Base-by-base conservation (phyloP, 2,888 invertebrate genomes). In the Drosophila infuscata region DNA sequence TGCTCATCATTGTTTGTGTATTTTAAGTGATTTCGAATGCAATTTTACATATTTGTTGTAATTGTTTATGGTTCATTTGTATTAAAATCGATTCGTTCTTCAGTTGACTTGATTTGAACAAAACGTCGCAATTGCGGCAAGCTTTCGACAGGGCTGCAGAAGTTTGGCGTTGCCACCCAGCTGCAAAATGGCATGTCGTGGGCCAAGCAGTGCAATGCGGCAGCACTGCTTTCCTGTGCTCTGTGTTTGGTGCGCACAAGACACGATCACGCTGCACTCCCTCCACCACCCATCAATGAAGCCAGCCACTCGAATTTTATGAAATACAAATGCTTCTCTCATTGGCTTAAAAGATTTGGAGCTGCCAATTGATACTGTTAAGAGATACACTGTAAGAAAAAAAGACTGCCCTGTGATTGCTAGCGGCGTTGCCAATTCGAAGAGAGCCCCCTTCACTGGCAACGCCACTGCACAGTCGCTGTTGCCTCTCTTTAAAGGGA, bases 101-200 rank as follows among this genome's bases (percentile, higher is more conserved):
- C 11, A 8, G 12, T 32, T 20, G n/a, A 11, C 33, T 5, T 33
- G 32, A 32, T 64, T 75, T 48, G 32, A 71, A 73, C 29, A 1
- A 7, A 30, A n/a, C 33, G 56, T 11, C 46, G 15, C 25, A 15
- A n/a, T 33, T 29, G 65, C 17, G 38, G 59, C n/a, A 30, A 29
- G 12, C 25, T 30, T 58, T 58, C 12, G 6, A n/a, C 58, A 72
- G 72, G 72, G 72, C 65, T 54, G 43, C 66, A 25, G 11, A 29
- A 17, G 4, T 11, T 15, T 15, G 29, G 76, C 46, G 63, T 38
- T 78, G 75, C 75, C 73, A 78, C 41, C 5, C 11, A 4, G 33
- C 11, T 11, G 20, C 11, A 33, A 29, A 36, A 25, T 25, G 2
- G n/a, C 25, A n/a, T 17, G 5, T 17, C 20, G 11, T 36, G 4